phyloP scores from a whole-genome alignment of 2,888 invertebrate species.

The Imbricaverruca yamaguchii region DNA sequence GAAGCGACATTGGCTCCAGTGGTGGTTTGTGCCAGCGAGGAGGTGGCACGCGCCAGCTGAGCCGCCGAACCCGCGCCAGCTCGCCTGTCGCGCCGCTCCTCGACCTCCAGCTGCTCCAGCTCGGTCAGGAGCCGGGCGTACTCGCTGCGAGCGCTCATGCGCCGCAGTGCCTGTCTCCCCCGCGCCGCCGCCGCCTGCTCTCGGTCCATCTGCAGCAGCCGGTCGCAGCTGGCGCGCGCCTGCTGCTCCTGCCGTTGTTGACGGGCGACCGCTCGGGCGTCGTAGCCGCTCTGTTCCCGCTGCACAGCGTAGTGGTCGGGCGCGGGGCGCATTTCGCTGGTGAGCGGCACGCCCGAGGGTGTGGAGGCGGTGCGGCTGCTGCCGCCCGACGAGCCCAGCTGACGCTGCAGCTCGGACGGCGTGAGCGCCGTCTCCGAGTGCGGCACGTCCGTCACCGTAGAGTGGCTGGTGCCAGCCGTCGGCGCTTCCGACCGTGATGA shows the following conservation, averaged over 20 bases:
- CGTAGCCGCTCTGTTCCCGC: slow-evolving; percentile 14
- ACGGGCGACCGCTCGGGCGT: slow-evolving; percentile 9
- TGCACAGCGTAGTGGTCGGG: neutral
- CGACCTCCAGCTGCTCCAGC: neutral
- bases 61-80: neutral
- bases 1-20: neutral
- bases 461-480: neutral
- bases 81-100: slow-evolving; percentile 5
- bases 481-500: neutral
- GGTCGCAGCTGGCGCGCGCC: neutral
- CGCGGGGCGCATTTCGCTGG: slow-evolving; percentile 1
- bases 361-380: too few species aligned
- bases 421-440: slow-evolving; percentile 20
- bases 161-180: neutral
- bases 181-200: slow-evolving; percentile 13
- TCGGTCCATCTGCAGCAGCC: neutral
- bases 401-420: slow-evolving; percentile 20
- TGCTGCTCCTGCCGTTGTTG: neutral
- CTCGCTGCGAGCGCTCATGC: slow-evolving; percentile 2
- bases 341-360: neutral
- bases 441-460: slow-evolving; percentile 11
- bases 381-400: neutral
- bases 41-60: slow-evolving; percentile 14
- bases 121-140: neutral
- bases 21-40: neutral